Evolutionary conservation across 2,113 vertebrate genomes (phyloP).

Genomic region (Galemys pyrenaicus): DNA sequence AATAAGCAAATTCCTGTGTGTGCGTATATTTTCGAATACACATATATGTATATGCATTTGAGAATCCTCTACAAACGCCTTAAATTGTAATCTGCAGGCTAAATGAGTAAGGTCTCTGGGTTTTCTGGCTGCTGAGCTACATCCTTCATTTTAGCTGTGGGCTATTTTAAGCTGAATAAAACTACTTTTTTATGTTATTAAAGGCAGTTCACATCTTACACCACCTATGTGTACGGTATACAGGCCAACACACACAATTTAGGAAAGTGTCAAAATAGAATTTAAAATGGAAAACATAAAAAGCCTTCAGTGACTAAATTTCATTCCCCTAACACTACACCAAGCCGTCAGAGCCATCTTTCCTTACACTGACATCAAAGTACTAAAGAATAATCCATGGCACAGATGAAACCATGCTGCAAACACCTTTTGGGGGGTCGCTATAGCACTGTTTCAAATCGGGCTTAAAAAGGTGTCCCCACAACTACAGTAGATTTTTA

Average conservation of each 20-base stretch:
- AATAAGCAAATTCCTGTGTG: constrained; percentile 76
- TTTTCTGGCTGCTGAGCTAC: constrained; percentile 63
- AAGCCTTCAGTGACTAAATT: constrained; percentile 57
- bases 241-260: constrained; percentile 61
- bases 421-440: not conserved
- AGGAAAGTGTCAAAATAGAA: constrained; percentile 67
- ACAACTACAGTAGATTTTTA: not conserved
- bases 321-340: constrained; percentile 6
- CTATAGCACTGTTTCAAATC: not conserved
- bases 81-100: constrained; percentile 76
- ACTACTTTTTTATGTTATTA: constrained; percentile 83
- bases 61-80: constrained; percentile 71
- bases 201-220: constrained; percentile 74
- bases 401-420: constrained; percentile 41
- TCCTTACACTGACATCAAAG: constrained; percentile 1
- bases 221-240: constrained; percentile 59
- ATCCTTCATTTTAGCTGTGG: constrained; percentile 81
- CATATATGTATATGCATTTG: not conserved
- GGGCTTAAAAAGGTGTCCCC: not conserved
- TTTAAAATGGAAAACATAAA: constrained; percentile 46
- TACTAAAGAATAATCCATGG: constrained; percentile 27
- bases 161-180: constrained; percentile 80
- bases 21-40: not conserved
- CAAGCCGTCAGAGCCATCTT: not conserved
- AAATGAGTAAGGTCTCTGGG: constrained; percentile 82